phyloP scores from a whole-genome alignment of 2,113 vertebrate genomes.

The Amblyornis subalaris region DNA sequence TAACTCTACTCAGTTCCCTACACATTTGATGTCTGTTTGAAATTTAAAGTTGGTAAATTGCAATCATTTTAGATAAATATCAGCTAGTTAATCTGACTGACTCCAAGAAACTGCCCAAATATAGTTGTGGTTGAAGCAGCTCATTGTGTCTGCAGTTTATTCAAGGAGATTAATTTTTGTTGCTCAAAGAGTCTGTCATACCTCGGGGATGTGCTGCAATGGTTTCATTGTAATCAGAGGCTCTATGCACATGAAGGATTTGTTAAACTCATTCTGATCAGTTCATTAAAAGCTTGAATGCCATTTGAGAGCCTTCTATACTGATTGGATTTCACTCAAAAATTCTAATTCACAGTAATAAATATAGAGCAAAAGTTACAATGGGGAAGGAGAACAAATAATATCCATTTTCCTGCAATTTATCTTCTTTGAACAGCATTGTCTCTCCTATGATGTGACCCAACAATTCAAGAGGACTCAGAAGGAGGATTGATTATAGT shows the following conservation, averaged over 20 bases:
- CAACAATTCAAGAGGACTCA: background rate
- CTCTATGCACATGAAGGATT: slow-evolving; percentile 17
- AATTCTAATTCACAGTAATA: slow-evolving; percentile 5
- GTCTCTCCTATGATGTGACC: background rate
- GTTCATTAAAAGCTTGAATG: slow-evolving; percentile 57
- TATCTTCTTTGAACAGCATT: background rate
- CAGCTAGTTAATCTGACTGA: background rate
- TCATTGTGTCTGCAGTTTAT: background rate
- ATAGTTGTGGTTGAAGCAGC: background rate
- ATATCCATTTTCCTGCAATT: background rate
- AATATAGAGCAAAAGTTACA: background rate
- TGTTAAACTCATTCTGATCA: slow-evolving; percentile 46
- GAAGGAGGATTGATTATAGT: background rate
- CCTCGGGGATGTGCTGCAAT: background rate
- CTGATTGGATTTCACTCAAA: slow-evolving; percentile 35
- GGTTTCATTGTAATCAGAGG: slow-evolving; percentile 20
- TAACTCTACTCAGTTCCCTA: background rate
- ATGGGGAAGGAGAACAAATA: background rate
- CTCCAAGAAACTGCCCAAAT: background rate
- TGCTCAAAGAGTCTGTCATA: background rate
- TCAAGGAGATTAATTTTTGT: slow-evolving; percentile 34
- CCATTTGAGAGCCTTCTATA: slow-evolving; percentile 8
- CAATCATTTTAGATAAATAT: slow-evolving; percentile 25
- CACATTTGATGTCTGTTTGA: slow-evolving; percentile 4
- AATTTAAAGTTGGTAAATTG: slow-evolving; percentile 13